Base-by-base conservation (phyloP, 2,113 vertebrate species). In the Mustela nigripes region DNA sequence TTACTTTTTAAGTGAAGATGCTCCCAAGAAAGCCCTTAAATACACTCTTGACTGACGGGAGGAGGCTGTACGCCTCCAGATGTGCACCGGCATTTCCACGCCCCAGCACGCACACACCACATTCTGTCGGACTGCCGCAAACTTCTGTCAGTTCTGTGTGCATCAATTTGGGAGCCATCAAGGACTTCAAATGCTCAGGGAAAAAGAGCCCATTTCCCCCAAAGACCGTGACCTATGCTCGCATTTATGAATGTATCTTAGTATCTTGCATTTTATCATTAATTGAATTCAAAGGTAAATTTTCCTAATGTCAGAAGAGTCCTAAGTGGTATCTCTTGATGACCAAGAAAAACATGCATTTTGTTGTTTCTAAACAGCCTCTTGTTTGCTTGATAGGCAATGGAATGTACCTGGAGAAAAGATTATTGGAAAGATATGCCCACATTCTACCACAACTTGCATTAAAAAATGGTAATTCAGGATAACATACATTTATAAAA, bases 201-300 rank as follows among this genome's bases (percentile, higher is more conserved):
- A 69, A 89, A 90, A 88, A 83, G 8, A 89, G 21, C 26, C 65
- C 60, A 11, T 45, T 78, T 76, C 45, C 79, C 79, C 33, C 28
- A 84, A 85, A 84, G 89, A 89, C 33, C 9, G 4, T 58, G 42
- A 79, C 60, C 56, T 67, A 82, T 21, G 63, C n/a, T 87, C 73
- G 5, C 6, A 4, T 53, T 53, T 78, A 50, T 9, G 42, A 87
- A 93, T 83, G 48, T 4, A 36, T 74, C 53, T 83, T 63, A 83
- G 16, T 28, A 16, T 24, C 71, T 83, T 65, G 22, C 11, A 80
- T 84, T 97, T 82, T 80, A 73, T 92, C 33, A 28, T 84, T 94
- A 94, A 33, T 85, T 39, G 69, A 91, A 91, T 89, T 95, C 65
- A 96, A 88, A 88, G 45, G 63, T 67, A 86, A 92, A 92, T 86